Evolutionary conservation across 2,113 vertebrate species (phyloP).

Genomic region (Fulica atra): DNA sequence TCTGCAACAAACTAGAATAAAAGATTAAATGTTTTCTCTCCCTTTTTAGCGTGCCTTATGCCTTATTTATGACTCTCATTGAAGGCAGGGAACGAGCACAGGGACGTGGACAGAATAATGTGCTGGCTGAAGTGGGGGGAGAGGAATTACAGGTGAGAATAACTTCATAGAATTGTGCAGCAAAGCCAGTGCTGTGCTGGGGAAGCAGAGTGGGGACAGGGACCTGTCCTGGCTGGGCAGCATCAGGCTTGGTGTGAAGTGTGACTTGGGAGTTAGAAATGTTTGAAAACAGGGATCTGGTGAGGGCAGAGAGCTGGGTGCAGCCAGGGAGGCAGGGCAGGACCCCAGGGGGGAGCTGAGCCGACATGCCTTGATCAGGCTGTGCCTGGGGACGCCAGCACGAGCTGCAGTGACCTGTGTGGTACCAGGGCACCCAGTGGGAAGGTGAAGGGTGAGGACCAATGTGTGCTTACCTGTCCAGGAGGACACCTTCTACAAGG

Average conservation of each 20-base stretch:
- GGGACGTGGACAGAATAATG: background rate
- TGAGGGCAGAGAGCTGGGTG: background rate
- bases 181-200: background rate
- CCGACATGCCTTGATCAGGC: background rate
- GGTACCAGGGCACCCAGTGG: rapidly evolving
- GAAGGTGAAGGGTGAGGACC: background rate
- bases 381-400: background rate
- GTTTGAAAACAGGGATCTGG: background rate
- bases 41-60: background rate
- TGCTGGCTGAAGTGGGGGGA: background rate
- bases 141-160: background rate
- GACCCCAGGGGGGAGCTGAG: rapidly evolving
- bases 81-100: background rate
- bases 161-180: background rate
- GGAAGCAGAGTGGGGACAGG: rapidly evolving
- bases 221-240: background rate
- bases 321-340: background rate
- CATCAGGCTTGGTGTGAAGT: rapidly evolving
- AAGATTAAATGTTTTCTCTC: slow-evolving; percentile 9
- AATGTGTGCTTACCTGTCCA: rapidly evolving
- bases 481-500: rapidly evolving
- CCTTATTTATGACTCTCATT: slow-evolving; percentile 42
- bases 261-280: background rate
- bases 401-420: background rate
- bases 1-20: background rate